A percentile compares a stretch with the other conserved stretches of the same genome.
Evolutionary conservation across 2,113 vertebrate genomes (phyloP).

Genomic region (Cairina moschata): DNA sequence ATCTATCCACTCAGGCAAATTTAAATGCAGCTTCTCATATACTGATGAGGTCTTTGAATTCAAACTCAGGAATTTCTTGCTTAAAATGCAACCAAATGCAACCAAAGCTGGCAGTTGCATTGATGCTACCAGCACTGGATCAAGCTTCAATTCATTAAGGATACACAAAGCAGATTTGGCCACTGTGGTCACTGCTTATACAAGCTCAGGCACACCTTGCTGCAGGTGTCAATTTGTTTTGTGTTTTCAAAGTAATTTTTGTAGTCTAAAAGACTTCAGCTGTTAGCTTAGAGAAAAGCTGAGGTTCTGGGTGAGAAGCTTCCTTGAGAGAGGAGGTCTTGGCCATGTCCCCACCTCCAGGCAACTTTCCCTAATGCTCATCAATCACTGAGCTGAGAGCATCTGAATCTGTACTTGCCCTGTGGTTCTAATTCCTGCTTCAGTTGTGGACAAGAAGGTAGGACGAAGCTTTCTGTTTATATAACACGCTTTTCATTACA

Average conservation of each 20-base stretch:
- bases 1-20: not conserved
- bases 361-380: not conserved
- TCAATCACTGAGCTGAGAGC: not conserved
- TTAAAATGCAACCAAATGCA: not conserved
- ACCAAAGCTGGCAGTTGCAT: not conserved
- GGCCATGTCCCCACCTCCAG: not conserved
- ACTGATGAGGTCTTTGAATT: not conserved
- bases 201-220: not conserved
- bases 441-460: not conserved
- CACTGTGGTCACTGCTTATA: not conserved
- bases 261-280: not conserved
- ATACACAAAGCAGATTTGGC: not conserved
- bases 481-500: not conserved
- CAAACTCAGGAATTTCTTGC: not conserved
- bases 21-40: not conserved
- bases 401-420: not conserved
- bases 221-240: not conserved
- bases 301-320: not conserved
- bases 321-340: not conserved
- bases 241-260: not conserved
- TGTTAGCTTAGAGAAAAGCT: not conserved
- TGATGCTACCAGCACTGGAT: not conserved
- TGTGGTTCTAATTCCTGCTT: not conserved
- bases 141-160: not conserved
- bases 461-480: not conserved